A percentile compares a stretch with the other conserved stretches of the same genome.
Evolutionary conservation across 2,113 vertebrate species (phyloP).

Genomic region (Cyrtonyx montezumae): DNA sequence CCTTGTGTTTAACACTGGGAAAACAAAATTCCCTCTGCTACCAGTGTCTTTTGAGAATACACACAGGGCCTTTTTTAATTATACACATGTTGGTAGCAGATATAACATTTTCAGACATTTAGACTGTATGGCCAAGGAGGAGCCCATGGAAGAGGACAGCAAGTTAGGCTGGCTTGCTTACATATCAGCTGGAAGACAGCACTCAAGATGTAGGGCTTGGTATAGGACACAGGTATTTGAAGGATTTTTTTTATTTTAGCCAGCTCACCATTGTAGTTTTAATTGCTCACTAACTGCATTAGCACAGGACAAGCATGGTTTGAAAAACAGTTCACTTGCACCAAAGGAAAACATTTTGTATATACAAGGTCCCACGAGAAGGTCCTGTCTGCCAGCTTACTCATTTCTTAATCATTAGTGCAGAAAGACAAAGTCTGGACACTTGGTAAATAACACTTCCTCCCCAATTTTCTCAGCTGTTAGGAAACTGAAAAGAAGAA

Average conservation of each 20-base stretch:
- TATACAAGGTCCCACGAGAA: background rate
- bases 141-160: background rate
- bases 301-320: constrained; percentile 8
- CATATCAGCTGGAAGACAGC: background rate
- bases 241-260: background rate
- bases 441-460: background rate
- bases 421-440: constrained; percentile 19
- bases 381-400: background rate
- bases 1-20: background rate
- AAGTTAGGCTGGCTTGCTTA: background rate
- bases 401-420: background rate
- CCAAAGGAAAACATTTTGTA: constrained; percentile 47
- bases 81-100: background rate
- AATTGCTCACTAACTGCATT: constrained; percentile 59
- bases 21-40: background rate
- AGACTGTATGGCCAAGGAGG: background rate
- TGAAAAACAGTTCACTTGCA: constrained; percentile 42
- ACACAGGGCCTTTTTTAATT: background rate
- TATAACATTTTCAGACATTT: background rate
- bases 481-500: constrained; percentile 3
- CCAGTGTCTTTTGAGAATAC: background rate
- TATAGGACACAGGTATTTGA: background rate
- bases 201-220: background rate
- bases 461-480: constrained; percentile 9
- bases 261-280: constrained; percentile 42